phyloP scores from a whole-genome alignment of 1,140 invertebrate genomes.

The Archegozetes longisetosus region DNA sequence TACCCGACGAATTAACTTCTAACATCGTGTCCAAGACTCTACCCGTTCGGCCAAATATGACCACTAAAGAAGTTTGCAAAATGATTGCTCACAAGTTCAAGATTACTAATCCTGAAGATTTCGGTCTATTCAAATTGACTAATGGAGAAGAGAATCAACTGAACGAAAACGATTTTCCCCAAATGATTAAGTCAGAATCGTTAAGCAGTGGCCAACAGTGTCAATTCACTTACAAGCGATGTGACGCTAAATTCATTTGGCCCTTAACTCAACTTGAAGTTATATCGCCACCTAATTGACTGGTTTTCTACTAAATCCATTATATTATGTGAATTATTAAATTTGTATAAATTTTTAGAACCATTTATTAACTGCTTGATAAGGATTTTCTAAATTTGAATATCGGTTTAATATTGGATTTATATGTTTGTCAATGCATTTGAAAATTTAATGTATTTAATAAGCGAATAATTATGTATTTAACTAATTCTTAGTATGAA shows the following conservation, averaged over 20 bases:
- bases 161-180: conserved; percentile 72
- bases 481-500: too few relatives aligned
- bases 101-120: conserved; percentile 90
- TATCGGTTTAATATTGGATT: too few relatives aligned
- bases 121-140: conserved; percentile 75
- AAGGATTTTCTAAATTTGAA: too few relatives aligned
- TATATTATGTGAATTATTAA: too few relatives aligned
- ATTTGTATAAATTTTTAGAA: too few relatives aligned
- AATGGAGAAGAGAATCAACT: conserved; percentile 82
- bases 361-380: too few relatives aligned
- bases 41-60: conserved; percentile 76
- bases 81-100: conserved; percentile 80
- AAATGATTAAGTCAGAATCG: conserved; percentile 51
- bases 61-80: conserved; percentile 72
- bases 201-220: conserved; percentile 55
- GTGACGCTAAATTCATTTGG: conserved; percentile 78
- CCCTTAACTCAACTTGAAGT: not conserved
- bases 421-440: too few relatives aligned
- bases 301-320: too few relatives aligned
- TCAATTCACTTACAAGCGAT: conserved; percentile 81
- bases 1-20: conserved; percentile 79
- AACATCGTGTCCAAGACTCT: conserved; percentile 76
- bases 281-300: too few relatives aligned
- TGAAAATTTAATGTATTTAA: too few relatives aligned
- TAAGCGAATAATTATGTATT: too few relatives aligned